Conservation (phyloP, 1,140 invertebrate genomes). For the Temnothorax nylanderi region DNA sequence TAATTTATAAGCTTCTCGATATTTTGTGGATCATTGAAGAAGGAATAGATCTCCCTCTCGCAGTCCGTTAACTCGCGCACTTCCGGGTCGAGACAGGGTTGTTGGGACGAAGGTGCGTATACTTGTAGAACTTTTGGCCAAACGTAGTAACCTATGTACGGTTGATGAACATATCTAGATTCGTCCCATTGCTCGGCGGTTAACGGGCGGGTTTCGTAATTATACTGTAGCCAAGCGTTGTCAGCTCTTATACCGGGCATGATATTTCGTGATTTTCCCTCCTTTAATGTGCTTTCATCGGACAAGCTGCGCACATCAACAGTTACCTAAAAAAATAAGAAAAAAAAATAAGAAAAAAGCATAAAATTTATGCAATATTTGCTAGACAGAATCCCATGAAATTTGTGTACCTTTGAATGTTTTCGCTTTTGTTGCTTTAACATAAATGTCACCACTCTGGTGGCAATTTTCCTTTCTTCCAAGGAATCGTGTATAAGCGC, state of each 20-base stretch:
- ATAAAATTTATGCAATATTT: not conserved
- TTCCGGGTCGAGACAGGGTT: slow-evolving; percentile 86
- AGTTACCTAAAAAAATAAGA: slow-evolving; percentile 73
- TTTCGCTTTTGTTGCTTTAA: slow-evolving; percentile 92
- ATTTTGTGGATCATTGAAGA: slow-evolving; percentile 90
- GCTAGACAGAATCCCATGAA: slow-evolving; percentile 12
- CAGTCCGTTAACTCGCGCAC: slow-evolving; percentile 85
- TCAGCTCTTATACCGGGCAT: slow-evolving; percentile 87
- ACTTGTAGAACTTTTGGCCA: slow-evolving; percentile 91
- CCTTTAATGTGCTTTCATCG: slow-evolving; percentile 7
- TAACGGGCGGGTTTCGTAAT: slow-evolving; percentile 87
- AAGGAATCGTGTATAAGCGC: slow-evolving; percentile 92
- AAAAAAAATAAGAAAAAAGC: not conserved
- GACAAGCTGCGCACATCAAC: slow-evolving; percentile 26
- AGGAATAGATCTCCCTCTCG: slow-evolving; percentile 89
- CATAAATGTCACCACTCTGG: slow-evolving; percentile 88
- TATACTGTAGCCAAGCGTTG: slow-evolving; percentile 92
- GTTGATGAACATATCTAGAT: slow-evolving; percentile 89
- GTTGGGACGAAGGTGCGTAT: slow-evolving; percentile 88
- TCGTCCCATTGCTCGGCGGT: slow-evolving; percentile 92
- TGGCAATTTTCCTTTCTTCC: slow-evolving; percentile 90
- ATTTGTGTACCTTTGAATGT: slow-evolving; percentile 83
- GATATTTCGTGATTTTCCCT: slow-evolving; percentile 64
- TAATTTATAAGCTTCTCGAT: slow-evolving; percentile 91
- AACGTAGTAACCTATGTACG: slow-evolving; percentile 91